A percentile compares a stretch with the other conserved stretches of the same genome.
phyloP scores from a whole-genome alignment of 1,140 invertebrate species.

The Dendroctonus ponderosae region DNA sequence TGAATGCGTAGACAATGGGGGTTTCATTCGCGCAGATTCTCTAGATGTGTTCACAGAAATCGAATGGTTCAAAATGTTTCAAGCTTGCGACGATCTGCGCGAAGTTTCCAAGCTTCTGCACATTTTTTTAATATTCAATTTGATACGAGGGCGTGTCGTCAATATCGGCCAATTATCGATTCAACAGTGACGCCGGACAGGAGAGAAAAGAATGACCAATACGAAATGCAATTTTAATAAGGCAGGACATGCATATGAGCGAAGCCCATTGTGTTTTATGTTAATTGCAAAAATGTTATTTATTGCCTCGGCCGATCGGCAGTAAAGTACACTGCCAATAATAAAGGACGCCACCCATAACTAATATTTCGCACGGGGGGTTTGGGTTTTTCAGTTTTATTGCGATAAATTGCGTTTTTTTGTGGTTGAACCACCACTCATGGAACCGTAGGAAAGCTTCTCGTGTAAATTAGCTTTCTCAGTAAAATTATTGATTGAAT shows the following conservation, averaged over 20 bases:
- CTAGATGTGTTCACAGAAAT: too few relatives aligned
- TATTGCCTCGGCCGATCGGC: slow-evolving; percentile 26
- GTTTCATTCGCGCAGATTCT: neutral
- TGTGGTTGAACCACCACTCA: too few relatives aligned
- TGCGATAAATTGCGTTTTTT: neutral
- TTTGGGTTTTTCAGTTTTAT: neutral
- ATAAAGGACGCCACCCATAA: slow-evolving; percentile 32
- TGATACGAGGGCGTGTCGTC: slow-evolving; percentile 10
- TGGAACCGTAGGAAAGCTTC: too few relatives aligned
- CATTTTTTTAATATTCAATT: neutral
- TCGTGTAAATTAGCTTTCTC: too few relatives aligned
- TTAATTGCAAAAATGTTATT: slow-evolving; percentile 33
- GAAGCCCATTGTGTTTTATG: slow-evolving; percentile 32
- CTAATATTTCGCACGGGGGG: slow-evolving; percentile 11
- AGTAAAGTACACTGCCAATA: slow-evolving; percentile 34
- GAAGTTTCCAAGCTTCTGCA: too few relatives aligned
- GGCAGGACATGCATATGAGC: slow-evolving; percentile 29
- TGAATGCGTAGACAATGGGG: too few relatives aligned
- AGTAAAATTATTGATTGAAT: too few relatives aligned
- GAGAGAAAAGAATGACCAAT: slow-evolving; percentile 16
- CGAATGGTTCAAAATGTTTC: too few relatives aligned
- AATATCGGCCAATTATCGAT: slow-evolving; percentile 23
- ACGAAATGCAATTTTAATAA: slow-evolving; percentile 29
- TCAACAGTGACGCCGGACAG: slow-evolving; percentile 8
- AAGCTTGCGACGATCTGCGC: too few relatives aligned